phyloP scores from a whole-genome alignment of 2,797 vertebrate genomes.

The Enteromius fasciolatus region DNA sequence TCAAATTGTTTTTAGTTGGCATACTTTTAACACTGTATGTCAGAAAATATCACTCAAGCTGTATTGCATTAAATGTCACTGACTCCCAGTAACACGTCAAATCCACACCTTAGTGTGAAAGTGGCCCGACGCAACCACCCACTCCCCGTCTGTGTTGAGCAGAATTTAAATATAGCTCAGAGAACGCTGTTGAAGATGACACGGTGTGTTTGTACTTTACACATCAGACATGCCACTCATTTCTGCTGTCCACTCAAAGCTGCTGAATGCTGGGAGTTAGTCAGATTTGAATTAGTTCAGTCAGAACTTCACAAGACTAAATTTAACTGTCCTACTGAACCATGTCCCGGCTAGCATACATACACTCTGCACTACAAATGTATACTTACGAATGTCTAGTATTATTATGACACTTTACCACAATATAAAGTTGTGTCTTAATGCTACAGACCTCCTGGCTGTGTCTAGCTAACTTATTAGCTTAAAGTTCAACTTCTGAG shows the following conservation, averaged over 20 bases:
- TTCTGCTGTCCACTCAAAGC: neutral
- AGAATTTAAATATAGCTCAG: slow-evolving; percentile 56
- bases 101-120: slow-evolving; percentile 59
- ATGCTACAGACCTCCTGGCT: neutral
- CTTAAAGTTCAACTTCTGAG: neutral
- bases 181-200: slow-evolving; percentile 55
- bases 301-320: neutral
- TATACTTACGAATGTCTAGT: neutral
- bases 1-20: neutral
- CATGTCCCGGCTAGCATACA: neutral
- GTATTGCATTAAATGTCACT: slow-evolving; percentile 24
- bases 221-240: slow-evolving; percentile 13
- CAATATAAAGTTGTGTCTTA: neutral
- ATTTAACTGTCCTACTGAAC: neutral
- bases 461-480: neutral
- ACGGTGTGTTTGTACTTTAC: slow-evolving; percentile 16
- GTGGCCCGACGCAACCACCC: slow-evolving; percentile 60
- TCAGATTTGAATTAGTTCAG: neutral
- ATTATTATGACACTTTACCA: neutral
- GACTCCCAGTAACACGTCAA: slow-evolving; percentile 60
- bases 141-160: slow-evolving; percentile 58
- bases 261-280: neutral
- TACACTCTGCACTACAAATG: neutral
- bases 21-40: neutral
- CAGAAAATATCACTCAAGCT: neutral